Evolutionary conservation across 2,888 invertebrate genomes (phyloP), one percentile per base, ranked within the genome.

Genomic region (Galerucella calmariensis): DNA sequence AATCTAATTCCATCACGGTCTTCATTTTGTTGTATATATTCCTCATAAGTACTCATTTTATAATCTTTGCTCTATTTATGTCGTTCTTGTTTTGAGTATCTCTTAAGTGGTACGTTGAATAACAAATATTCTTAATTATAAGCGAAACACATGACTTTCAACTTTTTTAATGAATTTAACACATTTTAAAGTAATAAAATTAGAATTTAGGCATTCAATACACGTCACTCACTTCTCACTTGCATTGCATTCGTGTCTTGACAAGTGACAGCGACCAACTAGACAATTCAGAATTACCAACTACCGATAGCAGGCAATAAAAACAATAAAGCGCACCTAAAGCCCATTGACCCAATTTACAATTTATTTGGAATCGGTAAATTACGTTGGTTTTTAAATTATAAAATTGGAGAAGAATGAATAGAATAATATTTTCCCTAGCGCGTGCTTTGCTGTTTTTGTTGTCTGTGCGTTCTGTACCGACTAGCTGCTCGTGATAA

Each of bases 1-100:
- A 98, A 95, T 78, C 99, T 92, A 75, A 99, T 93, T 9, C 99
- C 99, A 89, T 99, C 98, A 48, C 97, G 91, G 85, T 97, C 98
- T 88, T 99, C 98, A 88, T 98, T 97, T 88, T 97, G 97, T 86
- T 97, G 97, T 86, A 99, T 98, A 88, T 97, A 98, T 89, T 98
- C 97, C 87, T 96, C 96, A 87, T 96, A 97, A 67, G 96, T 95
- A 82, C 95, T 92, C 95, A 95, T 95, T 65, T 63, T 70, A 10
- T 35, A 61, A n/a, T 14, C 9, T 10, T 16, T n/a, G 20, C 14
- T 14, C 5, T 53, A 14, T n/a, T 53, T 14, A 53, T 53, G 14
- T 53, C 8, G 16, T n/a, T n/a, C 12, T 16, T 53, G n/a, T n/a
- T 16, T 53, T 53, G n/a, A 53, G 5, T 53, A n/a, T 53, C 14